Base-by-base conservation (phyloP, 2,888 invertebrate species). In the Cosmia pyralina region DNA sequence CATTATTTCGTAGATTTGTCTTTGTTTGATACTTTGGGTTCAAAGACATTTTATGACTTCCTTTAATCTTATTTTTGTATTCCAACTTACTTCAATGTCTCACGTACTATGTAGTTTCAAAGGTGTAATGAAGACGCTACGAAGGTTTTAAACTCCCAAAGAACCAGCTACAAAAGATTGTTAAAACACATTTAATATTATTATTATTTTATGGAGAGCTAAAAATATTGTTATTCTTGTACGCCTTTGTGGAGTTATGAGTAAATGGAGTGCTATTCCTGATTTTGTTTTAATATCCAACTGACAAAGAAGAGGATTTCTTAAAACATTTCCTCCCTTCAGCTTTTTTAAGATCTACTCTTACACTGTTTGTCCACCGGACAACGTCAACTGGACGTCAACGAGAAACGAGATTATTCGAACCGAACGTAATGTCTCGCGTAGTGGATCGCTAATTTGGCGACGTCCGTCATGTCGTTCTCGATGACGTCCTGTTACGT, bases 41-140 rank as follows among this genome's bases (percentile, higher is more conserved):
- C 69, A 78, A 53, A 58, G 10, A 46, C 46, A 55, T 50, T 71
- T 60, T 11, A 79, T 1, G 28, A 57, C 65, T 62, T 68, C 64
- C 55, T 59, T 19, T 11, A 28, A 19, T 10, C 2, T 64, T 8
- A 11, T 53, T 53, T 58, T 68, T 68, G 19, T 38, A 52, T 55
- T 55, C 28, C 59, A 73, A 74, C 11, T 57, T 17, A 58, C 2
- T 11, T 15, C 8, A 28, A 58, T 41, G 2, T 22, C 22, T 60
- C 19, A 22, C 52, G 8, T 41, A 34, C 28, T 41, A 38, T 0
- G 13, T 53, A 57, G 17, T 64, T 41, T 15, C 17, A 28, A n/a
- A 53, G 13, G 13, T 50, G 15, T 28, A 38, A 52, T n/a, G 19
- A 65, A 58, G 10, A 55, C 34, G 38, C 10, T 11, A 10, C 0